Evolutionary conservation across 2,888 invertebrate species (phyloP).

Genomic region (Phoronis australis): DNA sequence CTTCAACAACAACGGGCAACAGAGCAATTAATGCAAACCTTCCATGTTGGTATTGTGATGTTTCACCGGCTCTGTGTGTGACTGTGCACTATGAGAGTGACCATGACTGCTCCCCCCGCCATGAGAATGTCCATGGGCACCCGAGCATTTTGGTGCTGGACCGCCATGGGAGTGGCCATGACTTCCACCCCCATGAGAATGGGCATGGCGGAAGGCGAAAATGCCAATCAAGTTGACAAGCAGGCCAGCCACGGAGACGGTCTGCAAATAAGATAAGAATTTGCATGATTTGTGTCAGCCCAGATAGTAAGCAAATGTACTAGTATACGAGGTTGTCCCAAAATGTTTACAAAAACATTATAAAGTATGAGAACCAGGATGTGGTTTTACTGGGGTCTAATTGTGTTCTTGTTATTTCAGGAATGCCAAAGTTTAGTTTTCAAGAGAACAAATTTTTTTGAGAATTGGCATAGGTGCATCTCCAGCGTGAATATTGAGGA

Average conservation of each 20-base stretch:
- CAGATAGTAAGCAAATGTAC: not conserved
- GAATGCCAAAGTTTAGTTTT: not conserved
- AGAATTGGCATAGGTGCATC: too few species aligned
- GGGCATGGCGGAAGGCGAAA: conserved; percentile 54
- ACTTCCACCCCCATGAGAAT: conserved; percentile 45
- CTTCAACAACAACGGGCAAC: not conserved
- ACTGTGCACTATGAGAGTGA: conserved; percentile 27
- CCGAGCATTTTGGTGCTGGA: conserved; percentile 5
- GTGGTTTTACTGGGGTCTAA: not conserved
- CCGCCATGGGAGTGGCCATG: conserved; percentile 43
- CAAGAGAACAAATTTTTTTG: too few species aligned
- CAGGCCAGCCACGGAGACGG: conserved; percentile 58
- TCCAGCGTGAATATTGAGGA: too few species aligned
- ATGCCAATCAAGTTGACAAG: conserved; percentile 59
- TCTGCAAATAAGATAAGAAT: conserved; percentile 49
- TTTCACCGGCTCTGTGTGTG: conserved; percentile 1
- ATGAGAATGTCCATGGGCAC: conserved; percentile 45
- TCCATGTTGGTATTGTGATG: conserved; percentile 58
- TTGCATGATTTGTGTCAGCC: not conserved
- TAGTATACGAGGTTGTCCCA: not conserved
- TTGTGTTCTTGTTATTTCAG: not conserved
- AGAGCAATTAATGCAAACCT: conserved; percentile 40
- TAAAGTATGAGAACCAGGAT: too few species aligned
- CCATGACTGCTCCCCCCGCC: conserved; percentile 38
- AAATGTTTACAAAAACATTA: too few species aligned